These are phyloP conservation scores for Eidolon dupreanum DNA, from an alignment of 2,797 vertebrate genomes.

Conservation along the genomic window DNA sequence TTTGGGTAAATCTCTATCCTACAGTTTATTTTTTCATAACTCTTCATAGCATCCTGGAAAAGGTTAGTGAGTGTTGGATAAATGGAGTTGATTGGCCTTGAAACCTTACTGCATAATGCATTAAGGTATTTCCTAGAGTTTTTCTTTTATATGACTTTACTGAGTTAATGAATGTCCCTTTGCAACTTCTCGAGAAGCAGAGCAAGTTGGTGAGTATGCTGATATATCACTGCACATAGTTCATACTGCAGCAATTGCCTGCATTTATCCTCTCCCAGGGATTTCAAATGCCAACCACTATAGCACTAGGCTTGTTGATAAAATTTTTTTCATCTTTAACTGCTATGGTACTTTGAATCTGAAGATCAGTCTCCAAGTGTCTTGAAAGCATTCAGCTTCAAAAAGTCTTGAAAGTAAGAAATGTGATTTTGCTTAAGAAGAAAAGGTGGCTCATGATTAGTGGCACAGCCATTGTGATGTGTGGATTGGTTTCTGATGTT, in stretches of 20 bases:
- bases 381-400: slow-evolving; percentile 39
- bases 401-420: slow-evolving; percentile 50
- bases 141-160: background rate
- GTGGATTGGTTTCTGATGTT: slow-evolving; percentile 33
- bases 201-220: background rate
- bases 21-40: background rate
- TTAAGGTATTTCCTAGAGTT: background rate
- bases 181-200: background rate
- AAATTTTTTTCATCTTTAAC: background rate
- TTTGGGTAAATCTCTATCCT: background rate
- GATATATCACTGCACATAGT: background rate
- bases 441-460: background rate
- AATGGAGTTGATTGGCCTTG: background rate
- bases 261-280: background rate
- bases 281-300: slow-evolving; percentile 37
- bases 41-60: background rate
- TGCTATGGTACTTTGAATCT: background rate
- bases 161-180: background rate
- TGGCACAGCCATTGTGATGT: background rate
- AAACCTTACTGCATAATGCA: background rate
- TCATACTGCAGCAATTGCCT: background rate
- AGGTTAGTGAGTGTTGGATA: background rate
- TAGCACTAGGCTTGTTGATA: background rate
- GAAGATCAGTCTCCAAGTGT: background rate
- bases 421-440: slow-evolving; percentile 31